A percentile compares a stretch with the other conserved stretches of the same genome.
phyloP scores from a whole-genome alignment of 2,113 vertebrate genomes.

The Stegostoma tigrinum region DNA sequence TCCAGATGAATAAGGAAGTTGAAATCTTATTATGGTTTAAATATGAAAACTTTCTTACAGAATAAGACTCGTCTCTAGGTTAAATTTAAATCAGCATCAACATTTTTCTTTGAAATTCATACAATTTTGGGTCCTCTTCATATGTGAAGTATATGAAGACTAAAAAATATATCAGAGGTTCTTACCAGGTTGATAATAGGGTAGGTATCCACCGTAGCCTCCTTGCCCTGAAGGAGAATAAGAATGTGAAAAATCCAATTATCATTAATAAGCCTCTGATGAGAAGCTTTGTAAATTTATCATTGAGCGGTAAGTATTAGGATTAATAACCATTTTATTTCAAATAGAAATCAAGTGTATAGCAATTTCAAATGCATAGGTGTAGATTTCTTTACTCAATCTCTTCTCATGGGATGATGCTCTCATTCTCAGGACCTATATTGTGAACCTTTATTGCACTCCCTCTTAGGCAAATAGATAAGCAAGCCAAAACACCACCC shows the following conservation, averaged over 20 bases:
- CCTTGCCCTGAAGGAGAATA: background rate
- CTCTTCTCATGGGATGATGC: no score
- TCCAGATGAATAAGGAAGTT: background rate
- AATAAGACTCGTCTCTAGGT: background rate
- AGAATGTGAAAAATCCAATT: background rate
- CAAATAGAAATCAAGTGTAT: no score
- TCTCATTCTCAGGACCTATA: no score
- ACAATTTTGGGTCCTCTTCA: no score
- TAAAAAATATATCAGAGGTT: background rate
- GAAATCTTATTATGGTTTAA: background rate
- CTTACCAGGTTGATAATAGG: constrained; percentile 27
- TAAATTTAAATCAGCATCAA: background rate
- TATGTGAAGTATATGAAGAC: background rate
- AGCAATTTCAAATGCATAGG: no score
- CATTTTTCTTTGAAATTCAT: background rate
- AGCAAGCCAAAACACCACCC: no score
- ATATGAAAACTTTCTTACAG: background rate
- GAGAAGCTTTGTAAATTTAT: background rate
- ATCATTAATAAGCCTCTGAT: background rate
- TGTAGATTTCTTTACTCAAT: no score
- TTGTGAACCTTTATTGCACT: no score
- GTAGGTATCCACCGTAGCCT: background rate
- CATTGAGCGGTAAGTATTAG: background rate
- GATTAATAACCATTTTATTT: background rate
- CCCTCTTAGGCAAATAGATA: no score